phyloP scores from a whole-genome alignment of 1,140 invertebrate genomes.

The Pogonognathellus flavescens region DNA sequence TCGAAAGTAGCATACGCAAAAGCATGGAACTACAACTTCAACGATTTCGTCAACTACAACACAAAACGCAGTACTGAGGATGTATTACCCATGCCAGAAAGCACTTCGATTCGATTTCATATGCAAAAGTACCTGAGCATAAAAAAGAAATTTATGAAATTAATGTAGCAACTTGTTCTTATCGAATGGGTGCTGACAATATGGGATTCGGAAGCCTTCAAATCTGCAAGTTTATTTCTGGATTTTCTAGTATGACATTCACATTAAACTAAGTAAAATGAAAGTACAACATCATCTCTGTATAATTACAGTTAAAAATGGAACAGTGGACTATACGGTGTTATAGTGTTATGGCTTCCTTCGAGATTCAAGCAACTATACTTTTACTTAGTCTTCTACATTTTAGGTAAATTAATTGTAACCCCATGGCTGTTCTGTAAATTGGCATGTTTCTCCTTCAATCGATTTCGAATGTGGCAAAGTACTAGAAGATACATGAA shows the following conservation, averaged over 20 bases:
- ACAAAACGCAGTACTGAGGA: background rate
- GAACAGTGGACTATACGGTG: slow-evolving; percentile 67
- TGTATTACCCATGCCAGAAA: slow-evolving; percentile 2
- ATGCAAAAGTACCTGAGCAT: slow-evolving; percentile 35
- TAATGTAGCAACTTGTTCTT: slow-evolving; percentile 92
- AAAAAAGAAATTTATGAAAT: slow-evolving; percentile 78
- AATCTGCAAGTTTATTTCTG: slow-evolving; percentile 81
- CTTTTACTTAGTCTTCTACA: slow-evolving; percentile 60
- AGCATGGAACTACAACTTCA: background rate
- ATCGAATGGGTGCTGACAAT: slow-evolving; percentile 88
- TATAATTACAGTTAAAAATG: slow-evolving; percentile 64
- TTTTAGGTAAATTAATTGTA: slow-evolving; percentile 56
- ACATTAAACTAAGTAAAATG: no score
- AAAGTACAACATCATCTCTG: no score
- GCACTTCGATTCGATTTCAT: background rate
- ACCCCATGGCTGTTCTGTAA: slow-evolving; percentile 58
- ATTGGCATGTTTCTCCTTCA: slow-evolving; percentile 3
- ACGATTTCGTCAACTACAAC: background rate
- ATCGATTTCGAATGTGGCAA: slow-evolving; percentile 12
- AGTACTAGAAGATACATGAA: background rate
- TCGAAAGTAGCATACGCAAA: slow-evolving; percentile 8
- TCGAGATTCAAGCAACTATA: slow-evolving; percentile 67
- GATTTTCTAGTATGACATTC: no score
- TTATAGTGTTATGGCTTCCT: slow-evolving; percentile 68
- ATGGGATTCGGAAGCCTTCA: slow-evolving; percentile 89